Evolutionary conservation across 2,797 vertebrate species (phyloP).

Genomic region (Hydrophis major): DNA sequence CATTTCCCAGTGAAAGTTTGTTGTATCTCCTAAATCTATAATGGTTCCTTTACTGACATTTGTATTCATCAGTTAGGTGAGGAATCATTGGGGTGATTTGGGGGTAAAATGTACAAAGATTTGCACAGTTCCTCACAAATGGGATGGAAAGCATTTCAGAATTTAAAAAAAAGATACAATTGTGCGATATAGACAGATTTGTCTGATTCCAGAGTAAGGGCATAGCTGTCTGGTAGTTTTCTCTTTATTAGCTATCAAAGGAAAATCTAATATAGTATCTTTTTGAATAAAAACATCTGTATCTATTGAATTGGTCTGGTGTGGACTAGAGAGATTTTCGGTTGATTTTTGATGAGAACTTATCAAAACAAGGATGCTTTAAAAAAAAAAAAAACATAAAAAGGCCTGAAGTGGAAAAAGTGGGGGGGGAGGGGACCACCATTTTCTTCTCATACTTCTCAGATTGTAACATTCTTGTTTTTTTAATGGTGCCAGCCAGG

Average conservation of each 20-base stretch:
- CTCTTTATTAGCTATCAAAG: neutral
- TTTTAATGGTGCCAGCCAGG: slow-evolving; percentile 10
- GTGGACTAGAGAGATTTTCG: neutral
- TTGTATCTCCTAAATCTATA: neutral
- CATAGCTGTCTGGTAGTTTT: neutral
- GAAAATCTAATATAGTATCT: neutral
- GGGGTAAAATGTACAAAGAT: neutral
- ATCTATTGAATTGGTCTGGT: neutral
- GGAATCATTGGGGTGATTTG: neutral
- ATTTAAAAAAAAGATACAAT: too few species aligned
- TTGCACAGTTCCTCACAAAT: neutral
- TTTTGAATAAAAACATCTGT: neutral
- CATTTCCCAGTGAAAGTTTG: neutral
- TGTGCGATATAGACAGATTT: neutral
- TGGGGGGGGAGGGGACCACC: neutral
- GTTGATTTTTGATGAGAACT: neutral
- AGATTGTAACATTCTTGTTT: neutral
- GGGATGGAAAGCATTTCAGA: neutral
- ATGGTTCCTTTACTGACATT: neutral
- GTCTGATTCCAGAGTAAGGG: neutral
- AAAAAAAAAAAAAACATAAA: neutral
- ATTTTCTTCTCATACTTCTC: neutral
- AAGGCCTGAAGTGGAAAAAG: neutral
- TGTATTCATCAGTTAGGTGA: neutral
- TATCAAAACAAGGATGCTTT: neutral